Evolutionary conservation across 2,113 vertebrate species (phyloP), one percentile per base, ranked within the genome.

Genomic region (Scopus umbretta): DNA sequence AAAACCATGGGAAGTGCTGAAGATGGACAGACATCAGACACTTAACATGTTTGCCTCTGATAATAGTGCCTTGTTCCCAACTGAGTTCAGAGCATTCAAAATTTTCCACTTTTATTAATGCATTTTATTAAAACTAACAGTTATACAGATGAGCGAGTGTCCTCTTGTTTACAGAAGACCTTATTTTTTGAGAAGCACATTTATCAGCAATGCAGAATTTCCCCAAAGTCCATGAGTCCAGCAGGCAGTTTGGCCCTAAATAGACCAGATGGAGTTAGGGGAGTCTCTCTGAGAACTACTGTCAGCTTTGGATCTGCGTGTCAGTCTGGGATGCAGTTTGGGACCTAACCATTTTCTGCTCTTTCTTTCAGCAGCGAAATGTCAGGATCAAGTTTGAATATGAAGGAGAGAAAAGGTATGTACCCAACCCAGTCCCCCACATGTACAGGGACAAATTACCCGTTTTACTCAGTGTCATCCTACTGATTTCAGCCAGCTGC

Each of bases 301-400:
- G 17, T 32, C 58, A 62, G 40, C 47, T 94, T 75, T 89, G 86
- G 36, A 22, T 72, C 53, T 82, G 2, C 0, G 2, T 42, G 67
- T 73, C 45, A n/a, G 1, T 43, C 55, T 74, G 55, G 67, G 52
- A 7, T 45, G 14, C 40, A 21, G 16, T 62, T 75, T 68, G 76
- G 16, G 62, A 47, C 52, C 42, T 97, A 73, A 97, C 70, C 13
- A 7, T 40, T 86, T 80, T 91, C 45, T 91, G 15, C 17, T 87
- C 96, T 96, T 38, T 59, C 55, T 97, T 88, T 63, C 96, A 95
- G 98, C 98, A 97, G 94, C 96, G 99, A 98, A 99, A 98, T 97
- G 97, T 99, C 96, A 98, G 99, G 97, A 99, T 99, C 98, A 99
- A 99, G 98, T 98, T 99, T 98, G 99, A 99, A 97, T 98, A 99